These are phyloP conservation scores for Galerucella pusilla DNA, from an alignment of 2,888 invertebrate species.

Conservation along the genomic window DNA sequence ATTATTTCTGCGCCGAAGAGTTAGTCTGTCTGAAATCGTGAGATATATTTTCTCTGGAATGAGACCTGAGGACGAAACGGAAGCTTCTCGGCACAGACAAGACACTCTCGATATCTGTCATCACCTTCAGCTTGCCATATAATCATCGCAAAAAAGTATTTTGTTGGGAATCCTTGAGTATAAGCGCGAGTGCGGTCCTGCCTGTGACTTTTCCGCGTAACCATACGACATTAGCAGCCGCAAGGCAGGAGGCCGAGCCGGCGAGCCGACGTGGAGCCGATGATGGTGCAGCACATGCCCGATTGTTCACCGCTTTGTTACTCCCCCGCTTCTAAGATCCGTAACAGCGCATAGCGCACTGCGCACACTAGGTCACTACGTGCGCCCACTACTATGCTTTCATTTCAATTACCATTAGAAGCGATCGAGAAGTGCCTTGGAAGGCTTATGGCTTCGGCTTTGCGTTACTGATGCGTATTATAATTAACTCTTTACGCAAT, in stretches of 20 bases:
- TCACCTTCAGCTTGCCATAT: background rate
- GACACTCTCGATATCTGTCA: background rate
- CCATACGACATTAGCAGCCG: constrained; percentile 47
- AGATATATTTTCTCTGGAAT: no score
- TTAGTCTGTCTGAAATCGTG: no score
- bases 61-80: no score
- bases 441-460: constrained; percentile 34
- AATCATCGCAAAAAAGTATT: background rate
- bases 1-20: no score
- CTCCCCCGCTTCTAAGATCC: constrained; percentile 57
- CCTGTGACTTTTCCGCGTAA: constrained; percentile 38
- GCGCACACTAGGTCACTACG: constrained; percentile 59
- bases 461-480: constrained; percentile 40
- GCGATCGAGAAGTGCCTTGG: constrained; percentile 22
- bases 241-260: constrained; percentile 54
- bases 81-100: no score
- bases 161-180: background rate
- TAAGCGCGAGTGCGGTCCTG: constrained; percentile 27
- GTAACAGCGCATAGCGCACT: constrained; percentile 59
- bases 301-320: constrained; percentile 53
- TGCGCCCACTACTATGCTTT: constrained; percentile 52
- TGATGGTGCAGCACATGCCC: constrained; percentile 54
- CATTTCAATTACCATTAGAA: constrained; percentile 44
- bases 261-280: constrained; percentile 51
- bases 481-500: constrained; percentile 45